Base-by-base conservation (phyloP, 2,888 invertebrate species). In the Drosophila pegasa region DNA sequence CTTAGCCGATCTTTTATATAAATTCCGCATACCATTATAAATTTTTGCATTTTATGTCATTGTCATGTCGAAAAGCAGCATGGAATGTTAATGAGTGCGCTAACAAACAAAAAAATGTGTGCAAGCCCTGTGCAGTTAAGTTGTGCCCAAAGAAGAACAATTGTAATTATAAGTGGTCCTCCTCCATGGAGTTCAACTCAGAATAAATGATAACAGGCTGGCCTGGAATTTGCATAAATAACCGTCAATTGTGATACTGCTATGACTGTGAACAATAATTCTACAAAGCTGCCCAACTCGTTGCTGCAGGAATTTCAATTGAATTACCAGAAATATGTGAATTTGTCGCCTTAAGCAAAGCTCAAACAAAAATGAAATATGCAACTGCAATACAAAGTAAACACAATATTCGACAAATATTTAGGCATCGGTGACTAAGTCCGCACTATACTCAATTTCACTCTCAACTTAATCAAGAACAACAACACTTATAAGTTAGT, bases 21-120 rank as follows among this genome's bases (percentile, higher is more conserved):
- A 62, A 33, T 33, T 31, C 63, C 50, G 37, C 38, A 45, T 60
- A 9, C 54, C 54, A 29, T 50, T 41, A 45, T 50, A 62, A 45
- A 62, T 66, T 29, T 56, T 27, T 48, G 40, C 35, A 37, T n/a
- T 57, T 47, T 51, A 52, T 65, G 58, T 41, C 37, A 56, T 55
- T 62, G 62, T 27, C 41, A 56, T 37, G 37, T 27, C 40, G 51
- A 45, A 55, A 37, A 62, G 65, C 78, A 64, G 86, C 67, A 25
- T 52, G 75, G 82, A 82, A 82, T 82, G 71, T 78, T 29, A 82
- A 82, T 82, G 61, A 87, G 81, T 67, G 80, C 29, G 25, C 43
- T 41, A 57, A 60, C 27, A 59, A 87, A 40, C n/a, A 58, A 62
- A 59, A 50, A 83, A 70, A 55, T 64, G 41, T 72, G 72, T 79